Evolutionary conservation across 2,888 invertebrate genomes (phyloP).

Genomic region (Heteropelma amictum): DNA sequence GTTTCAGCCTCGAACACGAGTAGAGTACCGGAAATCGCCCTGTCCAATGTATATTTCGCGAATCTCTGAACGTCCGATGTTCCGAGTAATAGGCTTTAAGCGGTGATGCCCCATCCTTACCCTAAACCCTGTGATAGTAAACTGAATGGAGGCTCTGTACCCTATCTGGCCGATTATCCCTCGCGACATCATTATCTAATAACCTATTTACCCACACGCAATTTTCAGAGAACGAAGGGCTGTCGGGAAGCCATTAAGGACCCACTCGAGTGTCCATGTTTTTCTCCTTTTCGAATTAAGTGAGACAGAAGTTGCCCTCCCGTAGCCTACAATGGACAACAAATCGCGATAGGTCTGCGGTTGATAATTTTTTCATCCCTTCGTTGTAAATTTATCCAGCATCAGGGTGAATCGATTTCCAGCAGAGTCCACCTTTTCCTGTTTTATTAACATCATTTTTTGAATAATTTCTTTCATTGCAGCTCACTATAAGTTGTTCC

Average conservation of each 20-base stretch:
- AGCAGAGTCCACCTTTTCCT: no score
- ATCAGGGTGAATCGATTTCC: no score
- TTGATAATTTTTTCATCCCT: no score
- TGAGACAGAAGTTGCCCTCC: neutral
- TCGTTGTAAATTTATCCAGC: no score
- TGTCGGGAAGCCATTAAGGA: neutral
- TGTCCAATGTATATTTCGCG: slow-evolving; percentile 51
- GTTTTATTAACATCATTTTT: no score
- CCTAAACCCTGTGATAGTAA: neutral
- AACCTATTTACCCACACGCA: slow-evolving; percentile 39
- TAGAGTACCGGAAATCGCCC: neutral
- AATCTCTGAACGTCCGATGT: slow-evolving; percentile 58
- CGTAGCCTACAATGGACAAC: no score
- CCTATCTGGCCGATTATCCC: slow-evolving; percentile 50
- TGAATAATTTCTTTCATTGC: no score
- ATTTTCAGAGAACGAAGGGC: slow-evolving; percentile 8
- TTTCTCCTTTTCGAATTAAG: neutral
- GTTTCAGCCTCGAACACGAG: slow-evolving; percentile 30
- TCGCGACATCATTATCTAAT: slow-evolving; percentile 49
- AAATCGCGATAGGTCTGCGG: no score
- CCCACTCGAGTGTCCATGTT: neutral
- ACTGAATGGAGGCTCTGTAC: slow-evolving; percentile 34
- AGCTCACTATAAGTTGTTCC: no score
- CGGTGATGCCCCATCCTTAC: slow-evolving; percentile 1
- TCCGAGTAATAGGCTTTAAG: slow-evolving; percentile 59